Evolutionary conservation across 2,113 vertebrate species (phyloP), one percentile per base, ranked within the genome.

Genomic region (Holacanthus passer): DNA sequence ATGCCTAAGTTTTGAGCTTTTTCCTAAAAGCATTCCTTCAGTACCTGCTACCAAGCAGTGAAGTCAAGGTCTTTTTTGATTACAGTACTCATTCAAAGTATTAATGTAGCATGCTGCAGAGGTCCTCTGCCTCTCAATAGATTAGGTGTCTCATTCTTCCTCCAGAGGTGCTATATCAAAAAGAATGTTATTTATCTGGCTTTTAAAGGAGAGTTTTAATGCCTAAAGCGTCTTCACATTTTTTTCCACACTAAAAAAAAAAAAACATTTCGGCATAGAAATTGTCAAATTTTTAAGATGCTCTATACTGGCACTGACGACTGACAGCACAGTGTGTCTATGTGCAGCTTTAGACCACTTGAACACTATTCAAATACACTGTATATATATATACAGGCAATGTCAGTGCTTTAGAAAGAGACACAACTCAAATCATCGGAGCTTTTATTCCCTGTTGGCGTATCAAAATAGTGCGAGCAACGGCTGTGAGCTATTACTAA

Each of bases 401-500:
- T 50, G 39, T 48, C 37, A 79, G 24, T 1, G 20, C 17, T 73
- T 58, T n/a, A 72, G 14, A 88, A 24, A 58, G 29, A 77, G 41
- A 70, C 60, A 63, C 35, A 39, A 22, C n/a, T 50, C 37, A 77
- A 77, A 78, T 56, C 74, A 60, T 3, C 20, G 65, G 29, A 47
- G 71, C 65, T 67, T 81, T 79, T 58, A 79, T 63, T 66, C 74
- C 66, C 50, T 45, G 52, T 64, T 63, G 76, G 37, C 0, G 3
- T 39, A 47, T 81, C 55, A 67, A 81, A 83, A 85, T 73, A 87
- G 59, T 59, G 35, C 24, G 1, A 71, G 35, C 29, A 20, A n/a
- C 0, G 19, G 52, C 73, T 80, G 45, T 67, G 37, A 85, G 67
- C 62, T 45, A 63, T 71, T 78, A 31, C 64, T 82, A 77, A 89